phyloP scores from a whole-genome alignment of 1,140 invertebrate genomes.

The Hylyphantes graminicola region DNA sequence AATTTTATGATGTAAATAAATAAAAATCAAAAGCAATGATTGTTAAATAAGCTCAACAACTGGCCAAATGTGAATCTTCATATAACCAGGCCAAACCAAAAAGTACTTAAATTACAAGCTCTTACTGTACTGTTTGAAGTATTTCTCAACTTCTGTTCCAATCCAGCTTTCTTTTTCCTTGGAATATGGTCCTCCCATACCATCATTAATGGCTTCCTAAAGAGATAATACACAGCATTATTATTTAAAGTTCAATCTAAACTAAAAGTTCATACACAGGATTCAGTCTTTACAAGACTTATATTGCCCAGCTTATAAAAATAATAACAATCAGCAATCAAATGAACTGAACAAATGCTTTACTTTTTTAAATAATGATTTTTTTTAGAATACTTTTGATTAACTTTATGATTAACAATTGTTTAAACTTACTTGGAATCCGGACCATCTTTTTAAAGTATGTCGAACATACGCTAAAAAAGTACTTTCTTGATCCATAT shows the following conservation, averaged over 20 bases:
- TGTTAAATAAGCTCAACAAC: background rate
- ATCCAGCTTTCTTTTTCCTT: slow-evolving; percentile 51
- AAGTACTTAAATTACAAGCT: background rate
- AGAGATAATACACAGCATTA: background rate
- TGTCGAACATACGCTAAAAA: slow-evolving; percentile 26
- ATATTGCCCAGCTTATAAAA: background rate
- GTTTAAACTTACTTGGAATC: slow-evolving; percentile 34
- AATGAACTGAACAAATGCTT: background rate
- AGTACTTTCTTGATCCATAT: background rate
- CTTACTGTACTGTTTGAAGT: slow-evolving; percentile 53
- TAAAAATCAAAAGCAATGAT: too few species aligned
- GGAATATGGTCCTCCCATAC: slow-evolving; percentile 51
- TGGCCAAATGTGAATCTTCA: background rate
- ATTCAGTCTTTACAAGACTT: background rate
- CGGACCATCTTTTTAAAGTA: slow-evolving; percentile 32
- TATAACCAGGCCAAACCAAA: background rate
- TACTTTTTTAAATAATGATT: background rate
- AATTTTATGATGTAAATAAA: too few species aligned
- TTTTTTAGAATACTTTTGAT: background rate
- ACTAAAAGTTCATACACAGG: background rate
- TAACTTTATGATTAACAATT: background rate
- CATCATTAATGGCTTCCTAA: slow-evolving; percentile 36
- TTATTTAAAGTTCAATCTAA: background rate
- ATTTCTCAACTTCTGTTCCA: slow-evolving; percentile 45
- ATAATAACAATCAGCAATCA: background rate